Evolutionary conservation across 2,113 vertebrate genomes (phyloP).

Genomic region (Jaculus jaculus): DNA sequence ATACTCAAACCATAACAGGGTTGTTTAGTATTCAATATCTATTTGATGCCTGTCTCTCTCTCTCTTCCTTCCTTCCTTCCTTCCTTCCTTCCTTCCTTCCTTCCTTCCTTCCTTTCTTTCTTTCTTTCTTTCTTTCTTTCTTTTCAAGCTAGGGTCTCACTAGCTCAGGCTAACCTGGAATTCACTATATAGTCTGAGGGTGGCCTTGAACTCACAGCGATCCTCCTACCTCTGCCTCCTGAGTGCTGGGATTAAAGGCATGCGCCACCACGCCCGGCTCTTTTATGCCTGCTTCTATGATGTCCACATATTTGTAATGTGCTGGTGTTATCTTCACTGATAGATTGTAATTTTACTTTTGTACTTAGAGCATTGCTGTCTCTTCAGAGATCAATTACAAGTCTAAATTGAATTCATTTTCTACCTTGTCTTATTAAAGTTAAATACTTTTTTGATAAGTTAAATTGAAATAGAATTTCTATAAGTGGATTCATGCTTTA

Average conservation of each 20-base stretch:
- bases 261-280: too few relatives aligned
- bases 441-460: slow-evolving; percentile 10
- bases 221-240: too few relatives aligned
- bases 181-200: too few relatives aligned
- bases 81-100: too few relatives aligned
- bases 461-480: slow-evolving; percentile 37
- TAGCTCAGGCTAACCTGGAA: too few relatives aligned
- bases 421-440: slow-evolving; percentile 34
- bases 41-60: too few relatives aligned
- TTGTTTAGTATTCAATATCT: neutral
- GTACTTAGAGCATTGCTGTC: neutral
- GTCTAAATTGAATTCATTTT: slow-evolving; percentile 43
- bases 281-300: neutral
- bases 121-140: too few relatives aligned
- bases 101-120: too few relatives aligned
- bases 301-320: neutral
- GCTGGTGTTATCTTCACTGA: neutral
- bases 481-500: slow-evolving; percentile 38
- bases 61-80: too few relatives aligned
- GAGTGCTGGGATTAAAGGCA: too few relatives aligned
- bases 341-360: slow-evolving; percentile 23
- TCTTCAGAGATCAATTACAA: slow-evolving; percentile 41
- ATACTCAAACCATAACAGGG: neutral
- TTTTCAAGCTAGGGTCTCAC: too few relatives aligned
- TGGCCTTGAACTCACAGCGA: too few relatives aligned